Evolutionary conservation across 2,888 invertebrate genomes (phyloP), one percentile per base, ranked within the genome.

Genomic region (Nemotelus pantherinus): DNA sequence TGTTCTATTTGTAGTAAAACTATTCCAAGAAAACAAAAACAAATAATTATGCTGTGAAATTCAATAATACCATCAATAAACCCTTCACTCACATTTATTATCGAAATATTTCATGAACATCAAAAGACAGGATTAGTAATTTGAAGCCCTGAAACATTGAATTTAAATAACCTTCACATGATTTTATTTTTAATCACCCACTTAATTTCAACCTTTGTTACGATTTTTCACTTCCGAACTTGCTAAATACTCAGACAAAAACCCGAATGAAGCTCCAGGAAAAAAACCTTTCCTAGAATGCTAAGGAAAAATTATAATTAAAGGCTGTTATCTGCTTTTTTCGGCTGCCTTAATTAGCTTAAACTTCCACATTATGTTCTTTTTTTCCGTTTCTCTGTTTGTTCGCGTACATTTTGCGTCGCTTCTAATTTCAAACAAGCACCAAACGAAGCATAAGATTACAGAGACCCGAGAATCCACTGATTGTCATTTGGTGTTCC

Each of bases 251-350:
- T 25, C 25, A 25, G 25, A 25, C 25, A 25, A 25, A 25, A 25
- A 25, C 0, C 25, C 25, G 25, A 25, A 25, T 25, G 25, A 25
- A 25, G 25, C 25, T 25, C 25, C 25, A 25, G 25, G 25, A 25
- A 25, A 25, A 25, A 25, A 25, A 25, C 25, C 25, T 25, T 25
- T 25, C 25, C 25, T 25, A 25, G 25, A 25, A 25, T 25, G 25
- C 25, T 39, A 70, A 53, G 43, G 43, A 43, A 43, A 70, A 70
- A 70, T 70, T 70, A 70, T 70, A 70, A 70, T 70, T 70, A 70
- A 70, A 70, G 55, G 10, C 55, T 41, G 53, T 55, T 70, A 70
- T 70, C 55, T 55, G 70, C 10, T 41, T 70, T 68, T 70, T 60
- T 55, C n/a, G 55, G 9, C 41, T 53, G 41, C 53, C 70, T 70